Evolutionary conservation across 2,113 vertebrate species (phyloP).

Genomic region (Astur gentilis): DNA sequence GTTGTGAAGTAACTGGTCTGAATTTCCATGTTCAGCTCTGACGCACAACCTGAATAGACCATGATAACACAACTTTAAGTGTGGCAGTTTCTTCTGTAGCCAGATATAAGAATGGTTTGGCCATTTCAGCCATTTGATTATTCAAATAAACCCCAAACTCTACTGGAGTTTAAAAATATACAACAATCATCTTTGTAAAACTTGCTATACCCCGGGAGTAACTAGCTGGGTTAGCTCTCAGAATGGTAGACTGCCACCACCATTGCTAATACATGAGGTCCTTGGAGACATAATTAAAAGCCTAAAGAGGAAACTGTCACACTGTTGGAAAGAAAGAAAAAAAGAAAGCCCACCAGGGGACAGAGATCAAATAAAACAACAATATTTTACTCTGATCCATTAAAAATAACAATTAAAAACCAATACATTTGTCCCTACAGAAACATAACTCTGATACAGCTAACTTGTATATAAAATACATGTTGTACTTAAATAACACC

Average conservation of each 20-base stretch:
- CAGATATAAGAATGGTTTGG: neutral
- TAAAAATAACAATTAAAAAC: slow-evolving; percentile 71
- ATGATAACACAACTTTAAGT: neutral
- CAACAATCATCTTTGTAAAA: neutral
- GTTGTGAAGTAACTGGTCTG: neutral
- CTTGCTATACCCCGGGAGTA: neutral
- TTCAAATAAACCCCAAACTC: slow-evolving; percentile 11
- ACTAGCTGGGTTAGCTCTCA: neutral
- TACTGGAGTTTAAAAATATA: neutral
- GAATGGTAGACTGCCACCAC: slow-evolving; percentile 48
- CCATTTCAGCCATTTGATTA: neutral
- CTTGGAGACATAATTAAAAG: slow-evolving; percentile 62
- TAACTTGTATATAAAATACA: slow-evolving; percentile 2
- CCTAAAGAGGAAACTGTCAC: slow-evolving; percentile 67
- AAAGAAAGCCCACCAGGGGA: slow-evolving; percentile 38
- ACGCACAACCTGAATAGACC: neutral
- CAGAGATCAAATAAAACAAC: slow-evolving; percentile 66
- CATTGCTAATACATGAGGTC: slow-evolving; percentile 34
- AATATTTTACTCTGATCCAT: slow-evolving; percentile 66
- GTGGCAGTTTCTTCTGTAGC: neutral
- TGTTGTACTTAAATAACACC: neutral
- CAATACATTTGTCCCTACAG: slow-evolving; percentile 35
- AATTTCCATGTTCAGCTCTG: neutral
- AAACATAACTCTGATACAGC: slow-evolving; percentile 14
- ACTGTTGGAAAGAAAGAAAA: slow-evolving; percentile 35